Percentiles rank a stretch among this genome's conserved stretches.
These are phyloP conservation scores for Papilio elwesi DNA, from an alignment of 2,888 invertebrate species.

Conservation along the genomic window DNA sequence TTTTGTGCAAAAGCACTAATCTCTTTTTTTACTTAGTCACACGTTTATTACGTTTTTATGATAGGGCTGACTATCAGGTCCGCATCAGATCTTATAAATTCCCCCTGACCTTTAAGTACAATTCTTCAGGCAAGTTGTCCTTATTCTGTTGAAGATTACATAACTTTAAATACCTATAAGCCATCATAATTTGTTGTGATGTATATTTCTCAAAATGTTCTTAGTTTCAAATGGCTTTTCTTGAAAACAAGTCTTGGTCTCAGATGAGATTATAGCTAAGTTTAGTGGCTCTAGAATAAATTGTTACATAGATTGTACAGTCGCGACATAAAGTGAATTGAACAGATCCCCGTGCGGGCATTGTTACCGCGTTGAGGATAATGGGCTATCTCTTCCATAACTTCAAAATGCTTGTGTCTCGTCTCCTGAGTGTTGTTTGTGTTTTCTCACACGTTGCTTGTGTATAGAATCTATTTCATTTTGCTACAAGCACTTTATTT, in stretches of 20 bases:
- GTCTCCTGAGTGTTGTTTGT: conserved; percentile 18
- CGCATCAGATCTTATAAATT: too few species aligned
- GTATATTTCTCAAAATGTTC: not conserved
- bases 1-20: too few species aligned
- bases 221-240: too few species aligned
- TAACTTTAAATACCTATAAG: too few species aligned
- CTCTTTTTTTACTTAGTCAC: too few species aligned
- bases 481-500: not conserved
- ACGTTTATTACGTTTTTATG: too few species aligned
- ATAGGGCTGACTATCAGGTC: too few species aligned
- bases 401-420: conserved; percentile 17
- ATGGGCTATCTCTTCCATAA: conserved; percentile 15
- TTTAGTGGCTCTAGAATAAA: conserved; percentile 20
- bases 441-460: conserved; percentile 7
- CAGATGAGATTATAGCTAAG: conserved; percentile 19
- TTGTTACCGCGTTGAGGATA: conserved; percentile 21
- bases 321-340: conserved; percentile 35
- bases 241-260: not conserved
- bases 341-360: conserved; percentile 32
- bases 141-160: too few species aligned
- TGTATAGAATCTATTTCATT: not conserved
- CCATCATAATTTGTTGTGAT: too few species aligned
- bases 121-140: too few species aligned
- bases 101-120: too few species aligned
- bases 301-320: conserved; percentile 12